A percentile compares a stretch with the other conserved stretches of the same genome.
phyloP scores from a whole-genome alignment of 2,888 invertebrate genomes.

The Margaritifera margaritifera region DNA sequence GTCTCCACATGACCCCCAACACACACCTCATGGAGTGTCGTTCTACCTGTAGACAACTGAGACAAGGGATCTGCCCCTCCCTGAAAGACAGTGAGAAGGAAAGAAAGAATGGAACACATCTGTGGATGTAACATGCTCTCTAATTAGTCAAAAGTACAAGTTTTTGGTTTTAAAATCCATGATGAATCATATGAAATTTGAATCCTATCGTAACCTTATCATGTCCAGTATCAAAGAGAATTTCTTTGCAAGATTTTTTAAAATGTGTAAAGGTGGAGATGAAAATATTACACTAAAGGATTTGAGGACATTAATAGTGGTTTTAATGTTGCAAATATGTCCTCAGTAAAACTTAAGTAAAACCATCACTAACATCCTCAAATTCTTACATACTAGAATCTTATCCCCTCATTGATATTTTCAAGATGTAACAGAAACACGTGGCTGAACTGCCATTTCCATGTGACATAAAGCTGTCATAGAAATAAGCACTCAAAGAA shows the following conservation, averaged over 20 bases:
- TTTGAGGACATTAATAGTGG: too few relatives aligned
- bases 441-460: neutral
- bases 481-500: neutral
- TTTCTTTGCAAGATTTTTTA: too few relatives aligned
- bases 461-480: neutral
- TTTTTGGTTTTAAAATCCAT: neutral
- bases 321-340: too few relatives aligned
- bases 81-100: constrained; percentile 31
- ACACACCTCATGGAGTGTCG: constrained; percentile 70
- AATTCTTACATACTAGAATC: too few relatives aligned
- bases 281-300: too few relatives aligned
- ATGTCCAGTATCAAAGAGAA: too few relatives aligned
- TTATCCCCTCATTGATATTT: too few relatives aligned
- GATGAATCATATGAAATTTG: too few relatives aligned
- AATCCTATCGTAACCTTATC: too few relatives aligned
- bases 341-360: too few relatives aligned
- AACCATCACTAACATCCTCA: too few relatives aligned
- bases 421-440: neutral
- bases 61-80: constrained; percentile 61
- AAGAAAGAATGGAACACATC: neutral
- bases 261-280: too few relatives aligned
- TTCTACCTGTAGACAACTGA: constrained; percentile 59
- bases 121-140: neutral
- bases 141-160: neutral
- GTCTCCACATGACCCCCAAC: constrained; percentile 65